These are phyloP conservation scores for Drosophila parabipectinata DNA, from an alignment of 1,140 invertebrate species.

Conservation along the genomic window DNA sequence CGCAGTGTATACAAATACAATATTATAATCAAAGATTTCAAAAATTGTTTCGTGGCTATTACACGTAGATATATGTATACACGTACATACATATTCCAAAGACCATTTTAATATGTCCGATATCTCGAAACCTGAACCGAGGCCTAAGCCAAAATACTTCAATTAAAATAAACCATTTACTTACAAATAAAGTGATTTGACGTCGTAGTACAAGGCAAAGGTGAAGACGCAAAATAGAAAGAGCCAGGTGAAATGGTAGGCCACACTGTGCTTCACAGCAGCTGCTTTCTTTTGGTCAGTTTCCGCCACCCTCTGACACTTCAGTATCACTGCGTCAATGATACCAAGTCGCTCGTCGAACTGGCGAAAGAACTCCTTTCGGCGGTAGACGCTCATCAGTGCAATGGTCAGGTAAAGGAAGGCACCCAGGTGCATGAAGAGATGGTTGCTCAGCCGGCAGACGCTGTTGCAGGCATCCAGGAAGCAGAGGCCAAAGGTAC, in stretches of 20 bases:
- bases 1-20: no score
- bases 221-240: constrained; percentile 61
- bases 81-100: no score
- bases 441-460: constrained; percentile 61
- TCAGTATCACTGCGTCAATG: constrained; percentile 61
- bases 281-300: constrained; percentile 51
- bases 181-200: constrained; percentile 57
- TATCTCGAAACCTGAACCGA: no score
- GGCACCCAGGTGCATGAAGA: constrained; percentile 70
- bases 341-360: constrained; percentile 63
- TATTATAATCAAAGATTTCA: no score
- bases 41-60: no score
- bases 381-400: constrained; percentile 64
- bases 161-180: constrained; percentile 8
- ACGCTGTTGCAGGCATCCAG: constrained; percentile 64
- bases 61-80: no score
- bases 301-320: constrained; percentile 61
- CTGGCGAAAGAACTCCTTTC: constrained; percentile 71
- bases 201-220: constrained; percentile 63
- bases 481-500: constrained; percentile 30
- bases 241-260: constrained; percentile 72
- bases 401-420: constrained; percentile 70
- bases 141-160: no score
- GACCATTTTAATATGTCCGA: no score
- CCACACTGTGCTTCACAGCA: constrained; percentile 54